These are phyloP conservation scores for Zonotrichia albicollis DNA, from an alignment of 2,797 vertebrate species.

Conservation along the genomic window DNA sequence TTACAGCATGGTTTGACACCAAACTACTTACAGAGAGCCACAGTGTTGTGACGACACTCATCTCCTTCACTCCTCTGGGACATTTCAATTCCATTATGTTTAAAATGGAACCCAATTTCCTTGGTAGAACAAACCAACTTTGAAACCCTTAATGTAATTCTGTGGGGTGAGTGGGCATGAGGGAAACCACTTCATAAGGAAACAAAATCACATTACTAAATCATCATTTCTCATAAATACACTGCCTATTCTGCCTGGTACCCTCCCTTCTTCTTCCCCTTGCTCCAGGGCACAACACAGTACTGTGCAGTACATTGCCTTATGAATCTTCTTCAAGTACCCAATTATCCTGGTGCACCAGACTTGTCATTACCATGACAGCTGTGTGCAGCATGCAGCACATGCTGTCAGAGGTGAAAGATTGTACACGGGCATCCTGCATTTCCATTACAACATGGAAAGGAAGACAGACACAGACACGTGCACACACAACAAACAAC, in stretches of 20 bases:
- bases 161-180: neutral
- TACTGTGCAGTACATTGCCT: slow-evolving; percentile 65
- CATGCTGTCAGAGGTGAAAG: slow-evolving; percentile 75
- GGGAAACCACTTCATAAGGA: slow-evolving; percentile 2
- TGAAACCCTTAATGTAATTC: slow-evolving; percentile 42
- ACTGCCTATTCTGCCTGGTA: slow-evolving; percentile 35
- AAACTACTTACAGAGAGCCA: neutral
- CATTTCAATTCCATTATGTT: slow-evolving; percentile 1
- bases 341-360: slow-evolving; percentile 77
- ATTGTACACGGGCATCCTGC: slow-evolving; percentile 37
- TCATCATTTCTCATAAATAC: slow-evolving; percentile 68
- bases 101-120: neutral
- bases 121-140: neutral
- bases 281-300: slow-evolving; percentile 69
- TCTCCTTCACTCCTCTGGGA: neutral
- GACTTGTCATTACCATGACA: slow-evolving; percentile 75
- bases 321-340: slow-evolving; percentile 81
- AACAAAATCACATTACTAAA: slow-evolving; percentile 60
- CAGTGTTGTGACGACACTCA: neutral
- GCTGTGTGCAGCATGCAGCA: slow-evolving; percentile 45
- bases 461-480: neutral
- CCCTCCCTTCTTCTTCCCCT: slow-evolving; percentile 37
- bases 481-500: neutral
- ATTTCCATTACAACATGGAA: slow-evolving; percentile 65
- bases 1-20: slow-evolving; percentile 63